Conservation (phyloP, 2,888 invertebrate genomes). For the Patella caerulea region DNA sequence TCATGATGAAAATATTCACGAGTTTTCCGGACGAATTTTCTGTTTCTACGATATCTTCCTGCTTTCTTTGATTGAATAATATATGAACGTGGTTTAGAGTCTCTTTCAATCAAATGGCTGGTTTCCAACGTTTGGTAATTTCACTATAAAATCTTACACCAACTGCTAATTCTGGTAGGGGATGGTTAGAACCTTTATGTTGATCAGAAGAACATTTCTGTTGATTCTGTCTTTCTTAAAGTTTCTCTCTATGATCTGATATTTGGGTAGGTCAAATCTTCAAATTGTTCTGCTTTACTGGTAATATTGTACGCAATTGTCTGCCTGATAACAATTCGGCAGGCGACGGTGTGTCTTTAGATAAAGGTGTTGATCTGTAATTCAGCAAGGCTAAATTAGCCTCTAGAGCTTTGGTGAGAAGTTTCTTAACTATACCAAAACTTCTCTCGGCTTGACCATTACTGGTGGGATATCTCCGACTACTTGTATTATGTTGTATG, state of each 20-base stretch:
- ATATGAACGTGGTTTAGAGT: constrained; percentile 7
- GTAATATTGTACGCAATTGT: constrained; percentile 7
- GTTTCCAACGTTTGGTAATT: background rate
- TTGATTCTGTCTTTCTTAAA: background rate
- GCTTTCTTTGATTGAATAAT: background rate
- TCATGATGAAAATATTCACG: background rate
- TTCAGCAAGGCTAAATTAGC: background rate
- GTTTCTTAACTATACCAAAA: background rate
- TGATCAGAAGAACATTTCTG: background rate
- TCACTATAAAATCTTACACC: constrained; percentile 4
- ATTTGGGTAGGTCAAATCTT: background rate
- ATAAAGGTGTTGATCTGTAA: background rate
- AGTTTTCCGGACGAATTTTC: background rate
- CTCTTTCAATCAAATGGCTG: constrained; percentile 4
- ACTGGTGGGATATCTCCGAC: background rate
- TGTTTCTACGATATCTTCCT: constrained; percentile 5
- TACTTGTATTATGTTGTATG: background rate
- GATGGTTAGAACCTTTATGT: background rate
- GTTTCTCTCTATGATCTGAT: background rate
- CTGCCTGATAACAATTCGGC: too few relatives aligned
- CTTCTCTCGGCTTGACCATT: constrained; percentile 2
- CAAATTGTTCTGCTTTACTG: background rate
- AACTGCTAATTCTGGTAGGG: background rate
- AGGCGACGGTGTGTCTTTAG: too few relatives aligned
- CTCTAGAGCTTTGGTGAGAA: background rate